Base-by-base conservation (phyloP, 2,797 vertebrate species). In the Eulemur albifrons region DNA sequence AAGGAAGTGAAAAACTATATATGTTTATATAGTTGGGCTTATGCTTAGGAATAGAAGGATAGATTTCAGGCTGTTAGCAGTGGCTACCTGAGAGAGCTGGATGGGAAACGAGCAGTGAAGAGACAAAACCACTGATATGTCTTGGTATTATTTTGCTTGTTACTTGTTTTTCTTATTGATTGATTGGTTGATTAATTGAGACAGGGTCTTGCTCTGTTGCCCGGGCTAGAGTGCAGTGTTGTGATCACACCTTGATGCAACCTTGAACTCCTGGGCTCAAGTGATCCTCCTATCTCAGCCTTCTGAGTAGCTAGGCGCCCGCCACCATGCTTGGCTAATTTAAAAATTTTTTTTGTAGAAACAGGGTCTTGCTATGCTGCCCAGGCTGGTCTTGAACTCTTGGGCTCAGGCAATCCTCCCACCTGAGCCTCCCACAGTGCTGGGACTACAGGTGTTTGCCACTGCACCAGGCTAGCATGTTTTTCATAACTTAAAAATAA, bases 101-200 rank as follows among this genome's bases (percentile, higher is more conserved):
- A 72, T 72, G 7, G 79, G 72, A 52, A 93, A 69, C 11, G 50
- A 67, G 4, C 45, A n/a, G 0, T 75, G 10, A 88, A 59, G 57
- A 94, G 54, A 9, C 52, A 63, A 90, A 93, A 48, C 43, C 54
- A 50, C 14, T 52, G 13, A 8, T 61, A 1, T 76, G 35, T 89
- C 48, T 93, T 69, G 45, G 14, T 70, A 18, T n/a, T 79, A 35
- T 69, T 88, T 96, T 93, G 63, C 75, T 93, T 93, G 43, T 93
- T 92, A 63, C 2, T 65, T 65, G 32, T n/a, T n/a, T 65, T 65
- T n/a, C 63, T n/a, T 17, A 65, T 65, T n/a, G 63, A 65, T 65
- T 61, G 27, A 5, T 61, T 63, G 61, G 17, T 32, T 63, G 61
- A 65, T 15, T 65, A 7, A 65, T 27, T n/a, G 63, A n/a, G 32